A percentile compares a stretch with the other conserved stretches of the same genome.
These are phyloP conservation scores for Panagrolaimus sp. DNA, from an alignment of 1,140 invertebrate species.

Conservation along the genomic window DNA sequence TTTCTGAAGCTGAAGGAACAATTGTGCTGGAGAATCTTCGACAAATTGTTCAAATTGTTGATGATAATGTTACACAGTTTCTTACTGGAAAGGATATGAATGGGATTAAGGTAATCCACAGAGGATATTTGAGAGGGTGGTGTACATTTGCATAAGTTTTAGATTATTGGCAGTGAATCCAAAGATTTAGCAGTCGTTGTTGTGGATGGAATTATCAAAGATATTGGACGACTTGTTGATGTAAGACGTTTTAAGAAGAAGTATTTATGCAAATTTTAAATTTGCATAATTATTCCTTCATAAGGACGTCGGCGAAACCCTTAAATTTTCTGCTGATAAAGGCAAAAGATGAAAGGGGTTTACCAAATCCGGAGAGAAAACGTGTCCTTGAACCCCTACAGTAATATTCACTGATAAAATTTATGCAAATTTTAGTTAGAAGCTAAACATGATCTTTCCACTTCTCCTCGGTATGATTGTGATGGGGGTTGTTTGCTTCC, in stretches of 20 bases:
- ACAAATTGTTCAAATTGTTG: conserved; percentile 52
- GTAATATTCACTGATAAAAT: background rate
- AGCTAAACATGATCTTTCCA: too few species aligned
- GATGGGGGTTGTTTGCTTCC: conserved; percentile 47
- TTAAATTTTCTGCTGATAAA: background rate
- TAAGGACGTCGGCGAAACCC: background rate
- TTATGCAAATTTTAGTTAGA: background rate
- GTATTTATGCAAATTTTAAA: background rate
- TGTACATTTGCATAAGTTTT: too few species aligned
- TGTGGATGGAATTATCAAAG: conserved; percentile 26
- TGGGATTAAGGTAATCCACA: conserved; percentile 40
- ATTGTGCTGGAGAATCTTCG: conserved; percentile 22
- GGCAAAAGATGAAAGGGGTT: background rate
- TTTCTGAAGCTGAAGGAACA: too few species aligned
- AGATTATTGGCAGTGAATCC: conserved; percentile 32
- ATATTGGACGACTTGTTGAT: conserved; percentile 22
- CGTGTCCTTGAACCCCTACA: too few species aligned
- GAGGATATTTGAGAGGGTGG: background rate
- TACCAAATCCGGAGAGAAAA: background rate
- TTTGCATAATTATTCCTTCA: background rate
- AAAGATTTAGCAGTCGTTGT: conserved; percentile 37
- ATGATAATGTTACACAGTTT: conserved; percentile 35
- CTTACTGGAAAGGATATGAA: conserved; percentile 45
- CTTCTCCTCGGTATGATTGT: conserved; percentile 22
- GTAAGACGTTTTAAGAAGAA: background rate